phyloP scores from a whole-genome alignment of 2,888 invertebrate genomes.

The Drosophila subquinaria region DNA sequence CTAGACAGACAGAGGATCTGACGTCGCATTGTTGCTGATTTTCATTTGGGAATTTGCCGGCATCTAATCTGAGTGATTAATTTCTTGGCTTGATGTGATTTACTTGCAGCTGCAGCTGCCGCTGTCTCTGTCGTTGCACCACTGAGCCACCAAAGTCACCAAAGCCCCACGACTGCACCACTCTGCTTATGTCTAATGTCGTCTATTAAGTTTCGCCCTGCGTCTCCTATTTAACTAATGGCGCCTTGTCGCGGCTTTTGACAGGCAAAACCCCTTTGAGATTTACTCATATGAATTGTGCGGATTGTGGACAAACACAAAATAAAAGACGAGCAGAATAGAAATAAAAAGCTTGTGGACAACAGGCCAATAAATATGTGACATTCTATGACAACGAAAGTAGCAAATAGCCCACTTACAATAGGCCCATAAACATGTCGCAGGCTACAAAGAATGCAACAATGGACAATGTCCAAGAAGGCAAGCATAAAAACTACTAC shows the following conservation, averaged over 20 bases:
- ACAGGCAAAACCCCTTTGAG: conserved; percentile 32
- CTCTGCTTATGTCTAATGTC: conserved; percentile 48
- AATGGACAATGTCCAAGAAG: background rate
- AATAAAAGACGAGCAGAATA: conserved; percentile 2
- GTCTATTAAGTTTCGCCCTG: conserved; percentile 58
- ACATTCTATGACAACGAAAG: conserved; percentile 6
- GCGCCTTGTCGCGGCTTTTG: conserved; percentile 61
- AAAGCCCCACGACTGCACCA: background rate
- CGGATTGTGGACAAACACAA: background rate
- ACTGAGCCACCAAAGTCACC: background rate
- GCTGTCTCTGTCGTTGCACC: conserved; percentile 11
- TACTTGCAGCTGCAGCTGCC: conserved; percentile 53
- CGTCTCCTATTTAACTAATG: conserved; percentile 70
- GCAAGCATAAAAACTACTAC: background rate
- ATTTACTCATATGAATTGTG: conserved; percentile 50
- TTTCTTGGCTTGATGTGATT: conserved; percentile 78
- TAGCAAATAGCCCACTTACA: background rate
- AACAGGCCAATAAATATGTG: conserved; percentile 53
- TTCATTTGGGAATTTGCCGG: conserved; percentile 69
- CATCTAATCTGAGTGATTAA: conserved; percentile 74
- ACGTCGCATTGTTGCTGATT: conserved; percentile 67
- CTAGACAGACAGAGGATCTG: conserved; percentile 1
- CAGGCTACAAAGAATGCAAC: background rate
- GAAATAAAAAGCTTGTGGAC: conserved; percentile 2
- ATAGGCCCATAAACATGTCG: conserved; percentile 34